Percentiles rank a stretch among this genome's conserved stretches.
These are phyloP conservation scores for Melipona quadrifasciata DNA, from an alignment of 1,140 invertebrate species.

Conservation along the genomic window DNA sequence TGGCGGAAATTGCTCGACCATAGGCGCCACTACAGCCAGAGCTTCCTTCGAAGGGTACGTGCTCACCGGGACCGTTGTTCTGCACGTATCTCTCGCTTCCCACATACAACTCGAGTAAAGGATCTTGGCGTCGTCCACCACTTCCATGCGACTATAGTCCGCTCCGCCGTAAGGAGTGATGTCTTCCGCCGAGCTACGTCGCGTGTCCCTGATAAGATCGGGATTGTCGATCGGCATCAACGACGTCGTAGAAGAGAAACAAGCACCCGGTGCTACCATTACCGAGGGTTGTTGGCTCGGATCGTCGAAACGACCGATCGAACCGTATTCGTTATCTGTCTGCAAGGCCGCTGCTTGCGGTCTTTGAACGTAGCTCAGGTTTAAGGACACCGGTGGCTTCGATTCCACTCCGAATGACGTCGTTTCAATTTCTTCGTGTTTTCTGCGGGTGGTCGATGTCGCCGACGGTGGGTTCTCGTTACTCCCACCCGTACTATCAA, in stretches of 20 bases:
- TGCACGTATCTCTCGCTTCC: constrained; percentile 81
- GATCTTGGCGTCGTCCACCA: constrained; percentile 88
- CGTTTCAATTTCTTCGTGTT: constrained; percentile 76
- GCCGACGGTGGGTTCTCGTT: constrained; percentile 65
- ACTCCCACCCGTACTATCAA: constrained; percentile 72
- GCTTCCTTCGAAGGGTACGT: constrained; percentile 90
- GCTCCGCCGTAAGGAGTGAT: constrained; percentile 65
- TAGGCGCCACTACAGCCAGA: constrained; percentile 83
- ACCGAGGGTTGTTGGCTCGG: constrained; percentile 43
- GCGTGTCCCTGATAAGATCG: constrained; percentile 90
- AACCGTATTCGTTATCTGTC: constrained; percentile 69
- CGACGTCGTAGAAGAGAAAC: constrained; percentile 87
- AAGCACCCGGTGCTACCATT: constrained; percentile 57
- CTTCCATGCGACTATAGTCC: constrained; percentile 80
- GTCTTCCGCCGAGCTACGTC: constrained; percentile 74
- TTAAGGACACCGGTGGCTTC: constrained; percentile 72
- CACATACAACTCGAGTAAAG: constrained; percentile 85
- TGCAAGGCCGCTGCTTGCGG: constrained; percentile 58
- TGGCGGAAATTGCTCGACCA: constrained; percentile 78
- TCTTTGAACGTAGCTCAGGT: constrained; percentile 73
- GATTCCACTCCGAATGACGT: constrained; percentile 73
- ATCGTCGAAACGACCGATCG: constrained; percentile 67
- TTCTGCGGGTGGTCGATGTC: constrained; percentile 69
- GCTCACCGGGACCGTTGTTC: constrained; percentile 74
- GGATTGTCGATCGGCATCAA: constrained; percentile 88